These are phyloP conservation scores for Glareola pratincola DNA, from an alignment of 2,113 vertebrate genomes.

Conservation along the genomic window DNA sequence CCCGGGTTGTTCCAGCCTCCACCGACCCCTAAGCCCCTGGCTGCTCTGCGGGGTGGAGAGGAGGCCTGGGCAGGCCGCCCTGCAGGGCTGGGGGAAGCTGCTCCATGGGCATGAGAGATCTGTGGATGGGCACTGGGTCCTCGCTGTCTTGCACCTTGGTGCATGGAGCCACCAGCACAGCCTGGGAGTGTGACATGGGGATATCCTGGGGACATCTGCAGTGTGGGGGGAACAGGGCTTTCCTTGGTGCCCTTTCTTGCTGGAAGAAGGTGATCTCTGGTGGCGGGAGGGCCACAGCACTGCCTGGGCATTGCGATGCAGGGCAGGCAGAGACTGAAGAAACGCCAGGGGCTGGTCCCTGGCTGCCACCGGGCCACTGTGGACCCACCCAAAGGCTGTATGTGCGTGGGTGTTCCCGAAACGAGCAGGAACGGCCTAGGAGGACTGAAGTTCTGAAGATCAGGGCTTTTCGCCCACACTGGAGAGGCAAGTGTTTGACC, in stretches of 20 bases:
- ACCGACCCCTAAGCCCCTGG: no score
- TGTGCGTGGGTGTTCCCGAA: accelerated
- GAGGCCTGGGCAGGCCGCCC: background rate
- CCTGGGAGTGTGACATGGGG: background rate
- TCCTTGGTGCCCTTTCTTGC: background rate
- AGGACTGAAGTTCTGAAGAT: background rate
- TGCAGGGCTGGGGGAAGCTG: background rate
- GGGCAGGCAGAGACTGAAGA: background rate
- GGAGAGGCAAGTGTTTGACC: background rate
- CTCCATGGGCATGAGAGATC: background rate
- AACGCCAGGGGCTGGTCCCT: background rate
- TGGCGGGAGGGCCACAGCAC: accelerated
- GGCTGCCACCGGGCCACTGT: background rate
- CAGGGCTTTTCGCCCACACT: background rate
- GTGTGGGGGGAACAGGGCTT: background rate
- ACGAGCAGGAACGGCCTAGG: background rate
- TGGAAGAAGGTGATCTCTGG: background rate
- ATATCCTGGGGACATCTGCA: background rate
- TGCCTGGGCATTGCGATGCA: background rate
- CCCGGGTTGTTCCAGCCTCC: background rate
- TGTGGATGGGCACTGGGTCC: background rate
- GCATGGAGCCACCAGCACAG: background rate
- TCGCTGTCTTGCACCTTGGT: accelerated
- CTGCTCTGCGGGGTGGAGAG: background rate
- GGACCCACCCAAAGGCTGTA: no score